These are phyloP conservation scores for Anguilla marmorata DNA, from an alignment of 2,797 vertebrate species.

Conservation along the genomic window DNA sequence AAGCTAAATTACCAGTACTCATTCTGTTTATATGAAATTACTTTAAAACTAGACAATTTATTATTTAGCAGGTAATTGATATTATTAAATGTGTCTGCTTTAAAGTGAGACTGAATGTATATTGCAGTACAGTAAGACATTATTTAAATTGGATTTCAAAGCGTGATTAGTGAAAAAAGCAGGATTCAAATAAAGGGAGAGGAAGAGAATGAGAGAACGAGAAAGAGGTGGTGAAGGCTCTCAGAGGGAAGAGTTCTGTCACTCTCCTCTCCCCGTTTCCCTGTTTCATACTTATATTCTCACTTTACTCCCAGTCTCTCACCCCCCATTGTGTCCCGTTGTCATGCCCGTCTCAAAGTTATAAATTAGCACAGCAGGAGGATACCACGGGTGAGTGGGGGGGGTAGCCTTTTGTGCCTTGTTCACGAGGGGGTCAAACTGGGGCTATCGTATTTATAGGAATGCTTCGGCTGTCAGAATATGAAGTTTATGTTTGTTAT, in stretches of 20 bases:
- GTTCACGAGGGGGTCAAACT: constrained; percentile 54
- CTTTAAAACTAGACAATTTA: neutral
- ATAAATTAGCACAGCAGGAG: constrained; percentile 49
- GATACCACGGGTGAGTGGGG: neutral
- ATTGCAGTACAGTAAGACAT: neutral
- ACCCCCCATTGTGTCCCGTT: constrained; percentile 50
- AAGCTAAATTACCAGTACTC: too few species aligned
- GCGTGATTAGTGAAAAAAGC: neutral
- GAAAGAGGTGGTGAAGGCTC: neutral
- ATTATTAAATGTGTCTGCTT: neutral
- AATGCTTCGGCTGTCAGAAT: constrained; percentile 56
- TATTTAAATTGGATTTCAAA: neutral
- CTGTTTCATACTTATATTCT: neutral
- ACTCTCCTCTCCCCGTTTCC: neutral
- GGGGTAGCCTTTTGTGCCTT: neutral
- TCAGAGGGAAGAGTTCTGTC: neutral
- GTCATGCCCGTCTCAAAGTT: constrained; percentile 56
- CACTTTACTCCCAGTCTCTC: constrained; percentile 17
- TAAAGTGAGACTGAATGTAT: neutral
- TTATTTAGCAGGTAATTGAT: neutral
- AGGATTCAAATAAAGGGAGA: neutral
- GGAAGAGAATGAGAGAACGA: neutral
- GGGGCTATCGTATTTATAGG: constrained; percentile 57
- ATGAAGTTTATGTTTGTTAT: constrained; percentile 60
- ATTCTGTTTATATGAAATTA: neutral